These are phyloP conservation scores for Heliconius melpomene DNA, from an alignment of 1,140 invertebrate genomes.

Conservation along the genomic window DNA sequence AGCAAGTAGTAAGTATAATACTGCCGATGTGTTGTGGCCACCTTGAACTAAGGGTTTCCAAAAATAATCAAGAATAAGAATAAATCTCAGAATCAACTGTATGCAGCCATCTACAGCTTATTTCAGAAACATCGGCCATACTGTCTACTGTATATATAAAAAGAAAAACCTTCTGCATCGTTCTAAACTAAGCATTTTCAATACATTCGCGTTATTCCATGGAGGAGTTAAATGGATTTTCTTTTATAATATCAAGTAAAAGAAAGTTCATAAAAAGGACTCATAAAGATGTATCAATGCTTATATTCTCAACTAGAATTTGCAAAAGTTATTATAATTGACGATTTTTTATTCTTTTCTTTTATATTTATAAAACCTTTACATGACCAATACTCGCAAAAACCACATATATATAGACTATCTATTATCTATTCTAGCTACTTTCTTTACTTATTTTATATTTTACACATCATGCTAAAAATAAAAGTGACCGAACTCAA, in stretches of 20 bases:
- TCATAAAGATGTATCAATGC: neutral
- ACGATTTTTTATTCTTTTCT: neutral
- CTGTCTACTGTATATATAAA: slow-evolving; percentile 20
- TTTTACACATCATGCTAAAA: neutral
- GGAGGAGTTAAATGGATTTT: neutral
- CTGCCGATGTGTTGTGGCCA: too few species aligned
- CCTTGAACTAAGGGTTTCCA: too few species aligned
- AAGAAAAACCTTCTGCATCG: slow-evolving; percentile 38
- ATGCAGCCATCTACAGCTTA: too few species aligned
- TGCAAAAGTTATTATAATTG: slow-evolving; percentile 10
- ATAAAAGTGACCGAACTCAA: neutral
- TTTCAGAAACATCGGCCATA: neutral
- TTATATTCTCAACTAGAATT: neutral
- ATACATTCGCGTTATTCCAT: slow-evolving; percentile 5
- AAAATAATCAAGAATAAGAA: too few species aligned
- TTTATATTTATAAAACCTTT: slow-evolving; percentile 7
- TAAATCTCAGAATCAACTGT: too few species aligned
- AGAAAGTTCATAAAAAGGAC: neutral
- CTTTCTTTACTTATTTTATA: neutral
- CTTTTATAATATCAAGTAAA: neutral
- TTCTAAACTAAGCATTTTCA: neutral
- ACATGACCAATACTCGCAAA: neutral
- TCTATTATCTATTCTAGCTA: slow-evolving; percentile 2
- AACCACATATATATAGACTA: neutral
- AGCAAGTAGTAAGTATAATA: neutral